Evolutionary conservation across 2,888 invertebrate genomes (phyloP).

Genomic region (Euclidia mi): DNA sequence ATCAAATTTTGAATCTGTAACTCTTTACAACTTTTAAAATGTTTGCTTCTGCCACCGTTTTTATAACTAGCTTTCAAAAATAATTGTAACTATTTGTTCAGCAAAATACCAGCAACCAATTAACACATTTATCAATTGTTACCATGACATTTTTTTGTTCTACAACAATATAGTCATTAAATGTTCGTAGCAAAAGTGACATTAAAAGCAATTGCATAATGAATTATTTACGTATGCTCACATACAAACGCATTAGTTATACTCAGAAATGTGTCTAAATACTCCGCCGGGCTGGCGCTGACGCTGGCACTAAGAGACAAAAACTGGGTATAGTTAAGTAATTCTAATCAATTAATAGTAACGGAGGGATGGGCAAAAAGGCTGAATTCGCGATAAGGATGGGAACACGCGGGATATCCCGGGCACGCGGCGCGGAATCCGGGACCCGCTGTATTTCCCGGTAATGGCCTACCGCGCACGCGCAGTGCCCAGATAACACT

Average conservation of each 20-base stretch:
- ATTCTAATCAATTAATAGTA: conserved; percentile 56
- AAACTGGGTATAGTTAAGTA: conserved; percentile 38
- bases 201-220: background rate
- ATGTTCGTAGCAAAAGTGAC: background rate
- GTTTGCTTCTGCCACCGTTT: too few relatives aligned
- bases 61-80: too few relatives aligned
- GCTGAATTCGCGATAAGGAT: conserved; percentile 22
- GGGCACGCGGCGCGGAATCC: conserved; percentile 47
- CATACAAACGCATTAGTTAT: conserved; percentile 1
- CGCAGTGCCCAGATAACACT: background rate
- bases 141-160: too few relatives aligned
- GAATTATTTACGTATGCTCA: conserved; percentile 6
- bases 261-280: conserved; percentile 23
- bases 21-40: too few relatives aligned
- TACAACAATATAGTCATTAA: background rate
- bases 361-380: conserved; percentile 44
- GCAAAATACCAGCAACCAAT: too few relatives aligned
- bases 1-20: too few relatives aligned
- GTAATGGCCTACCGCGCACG: conserved; percentile 30
- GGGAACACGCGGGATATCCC: conserved; percentile 33
- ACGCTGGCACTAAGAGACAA: conserved; percentile 26
- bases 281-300: conserved; percentile 38
- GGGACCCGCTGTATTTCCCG: conserved; percentile 33
- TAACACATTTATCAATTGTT: too few relatives aligned
- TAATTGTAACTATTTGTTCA: too few relatives aligned